Conservation (phyloP, 2,113 vertebrate genomes). For the Cromileptes altivelis region DNA sequence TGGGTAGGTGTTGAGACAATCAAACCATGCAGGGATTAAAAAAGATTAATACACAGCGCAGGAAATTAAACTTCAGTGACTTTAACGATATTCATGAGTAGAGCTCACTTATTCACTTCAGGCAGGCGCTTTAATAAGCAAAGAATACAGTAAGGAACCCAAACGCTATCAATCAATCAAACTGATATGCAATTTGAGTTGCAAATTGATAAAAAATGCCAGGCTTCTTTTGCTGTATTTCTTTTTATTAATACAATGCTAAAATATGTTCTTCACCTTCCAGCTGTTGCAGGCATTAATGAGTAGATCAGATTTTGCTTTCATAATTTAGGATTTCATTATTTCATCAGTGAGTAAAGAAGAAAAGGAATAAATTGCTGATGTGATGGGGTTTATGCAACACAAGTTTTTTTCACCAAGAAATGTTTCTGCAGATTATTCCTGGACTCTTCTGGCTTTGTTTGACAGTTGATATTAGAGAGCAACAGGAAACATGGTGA, state of each 20-base stretch:
- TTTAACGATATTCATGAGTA: constrained; percentile 84
- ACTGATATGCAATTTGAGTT: constrained; percentile 71
- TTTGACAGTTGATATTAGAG: background rate
- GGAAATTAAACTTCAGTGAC: constrained; percentile 87
- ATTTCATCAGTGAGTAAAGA: constrained; percentile 20
- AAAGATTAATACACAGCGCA: constrained; percentile 84
- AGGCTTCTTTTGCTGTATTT: constrained; percentile 52
- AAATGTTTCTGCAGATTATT: background rate
- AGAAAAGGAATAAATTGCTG: background rate
- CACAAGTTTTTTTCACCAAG: background rate
- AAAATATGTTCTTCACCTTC: constrained; percentile 57
- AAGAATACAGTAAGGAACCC: constrained; percentile 73
- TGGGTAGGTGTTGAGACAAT: constrained; percentile 81
- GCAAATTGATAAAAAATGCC: constrained; percentile 67
- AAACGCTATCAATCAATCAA: constrained; percentile 83
- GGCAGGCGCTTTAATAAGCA: constrained; percentile 83
- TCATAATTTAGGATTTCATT: constrained; percentile 10
- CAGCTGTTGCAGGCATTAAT: constrained; percentile 33
- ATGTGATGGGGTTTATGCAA: background rate
- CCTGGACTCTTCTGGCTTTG: background rate
- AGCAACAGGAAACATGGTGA: constrained; percentile 36
- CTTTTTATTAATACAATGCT: constrained; percentile 67
- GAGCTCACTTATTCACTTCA: constrained; percentile 75
- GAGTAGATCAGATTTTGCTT: constrained; percentile 36
- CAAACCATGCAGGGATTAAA: constrained; percentile 82